A percentile compares a stretch with the other conserved stretches of the same genome.
Conservation (phyloP, 2,797 vertebrate species). For the Stomatorhinus walkeri region DNA sequence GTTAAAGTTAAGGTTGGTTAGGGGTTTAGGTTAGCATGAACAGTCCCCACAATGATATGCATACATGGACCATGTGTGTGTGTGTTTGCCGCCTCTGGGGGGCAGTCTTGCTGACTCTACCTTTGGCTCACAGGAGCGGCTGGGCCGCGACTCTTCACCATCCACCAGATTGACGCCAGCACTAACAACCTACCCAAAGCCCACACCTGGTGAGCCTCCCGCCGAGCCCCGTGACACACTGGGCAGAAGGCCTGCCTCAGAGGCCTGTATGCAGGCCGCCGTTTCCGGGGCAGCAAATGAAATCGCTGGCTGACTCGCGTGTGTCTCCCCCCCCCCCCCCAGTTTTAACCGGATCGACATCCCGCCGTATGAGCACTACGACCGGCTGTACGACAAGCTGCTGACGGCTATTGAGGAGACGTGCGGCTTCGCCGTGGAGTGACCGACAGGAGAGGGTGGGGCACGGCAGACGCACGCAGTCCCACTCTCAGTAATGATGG, state of each 20-base stretch:
- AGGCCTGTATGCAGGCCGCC: neutral
- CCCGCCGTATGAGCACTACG: constrained; percentile 76
- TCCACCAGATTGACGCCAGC: constrained; percentile 77
- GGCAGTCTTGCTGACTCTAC: constrained; percentile 12
- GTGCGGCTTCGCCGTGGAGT: constrained; percentile 79
- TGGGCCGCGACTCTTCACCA: constrained; percentile 73
- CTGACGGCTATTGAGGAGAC: constrained; percentile 82
- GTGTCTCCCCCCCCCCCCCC: constrained; percentile 8
- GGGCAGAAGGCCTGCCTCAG: neutral
- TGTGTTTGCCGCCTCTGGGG: neutral
- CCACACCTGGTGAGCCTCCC: constrained; percentile 67
- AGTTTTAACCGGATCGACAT: constrained; percentile 83
- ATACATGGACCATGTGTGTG: neutral
- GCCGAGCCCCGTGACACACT: neutral
- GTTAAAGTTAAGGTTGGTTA: neutral
- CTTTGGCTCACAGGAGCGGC: constrained; percentile 60
- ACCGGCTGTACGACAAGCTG: constrained; percentile 80
- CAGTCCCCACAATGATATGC: neutral
- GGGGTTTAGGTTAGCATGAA: neutral
- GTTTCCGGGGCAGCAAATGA: neutral
- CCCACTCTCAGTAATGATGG: constrained; percentile 19
- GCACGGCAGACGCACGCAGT: neutral
- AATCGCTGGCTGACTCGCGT: neutral
- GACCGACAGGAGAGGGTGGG: constrained; percentile 37
- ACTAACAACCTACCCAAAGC: constrained; percentile 75